Conservation (phyloP, 2,797 vertebrate species). For the Ptychobarbus kaznakovi region DNA sequence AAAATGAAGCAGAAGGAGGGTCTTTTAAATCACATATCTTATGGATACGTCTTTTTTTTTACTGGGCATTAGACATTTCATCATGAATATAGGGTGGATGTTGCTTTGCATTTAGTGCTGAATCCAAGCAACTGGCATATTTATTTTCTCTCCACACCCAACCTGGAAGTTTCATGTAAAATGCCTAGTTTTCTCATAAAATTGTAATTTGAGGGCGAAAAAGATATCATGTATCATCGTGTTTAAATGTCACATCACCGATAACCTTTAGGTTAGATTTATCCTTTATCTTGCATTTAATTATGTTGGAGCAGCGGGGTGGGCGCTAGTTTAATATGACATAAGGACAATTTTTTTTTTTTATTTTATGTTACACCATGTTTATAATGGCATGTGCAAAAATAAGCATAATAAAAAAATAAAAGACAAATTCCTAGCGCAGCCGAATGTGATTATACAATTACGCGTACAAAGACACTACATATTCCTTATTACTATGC, state of each 20-base stretch:
- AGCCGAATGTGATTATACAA: background rate
- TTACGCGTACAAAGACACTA: background rate
- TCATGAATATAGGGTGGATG: background rate
- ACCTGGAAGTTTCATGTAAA: background rate
- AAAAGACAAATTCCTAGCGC: background rate
- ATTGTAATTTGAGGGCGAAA: background rate
- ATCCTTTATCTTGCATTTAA: background rate
- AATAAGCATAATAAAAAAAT: background rate
- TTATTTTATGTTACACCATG: background rate
- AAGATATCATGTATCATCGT: background rate
- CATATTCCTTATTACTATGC: background rate
- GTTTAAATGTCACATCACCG: conserved; percentile 23
- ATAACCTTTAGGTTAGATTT: conserved; percentile 28
- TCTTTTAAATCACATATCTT: background rate
- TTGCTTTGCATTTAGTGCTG: conserved; percentile 18
- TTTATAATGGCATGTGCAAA: background rate
- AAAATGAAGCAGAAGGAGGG: background rate
- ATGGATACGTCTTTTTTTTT: background rate
- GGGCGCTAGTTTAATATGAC: background rate
- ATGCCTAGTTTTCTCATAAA: background rate
- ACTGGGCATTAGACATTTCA: background rate
- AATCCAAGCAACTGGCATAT: conserved; percentile 17
- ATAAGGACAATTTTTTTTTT: too few species aligned
- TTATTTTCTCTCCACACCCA: conserved; percentile 35
- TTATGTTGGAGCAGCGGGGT: conserved; percentile 8